Conservation (phyloP, 2,888 invertebrate genomes). For the Harpalus rufipes region DNA sequence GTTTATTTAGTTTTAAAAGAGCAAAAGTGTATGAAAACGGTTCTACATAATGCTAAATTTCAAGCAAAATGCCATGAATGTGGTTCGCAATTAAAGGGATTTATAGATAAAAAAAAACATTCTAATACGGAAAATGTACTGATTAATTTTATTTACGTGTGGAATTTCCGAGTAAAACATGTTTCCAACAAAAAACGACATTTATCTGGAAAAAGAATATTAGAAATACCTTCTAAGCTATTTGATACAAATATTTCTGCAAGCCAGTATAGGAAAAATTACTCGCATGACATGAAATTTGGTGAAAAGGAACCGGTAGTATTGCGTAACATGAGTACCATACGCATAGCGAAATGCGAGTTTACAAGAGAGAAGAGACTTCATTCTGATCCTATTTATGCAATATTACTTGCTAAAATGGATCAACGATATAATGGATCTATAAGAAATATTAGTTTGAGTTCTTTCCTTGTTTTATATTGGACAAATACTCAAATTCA, state of each 20-base stretch:
- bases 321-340: constrained; percentile 11
- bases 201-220: background rate
- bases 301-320: background rate
- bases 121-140: constrained; percentile 4
- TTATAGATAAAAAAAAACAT: background rate
- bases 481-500: constrained; percentile 11
- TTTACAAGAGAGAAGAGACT: constrained; percentile 9
- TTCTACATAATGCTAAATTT: background rate
- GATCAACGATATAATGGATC: constrained; percentile 21
- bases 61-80: background rate
- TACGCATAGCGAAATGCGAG: background rate
- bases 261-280: too few relatives aligned
- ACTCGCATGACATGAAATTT: background rate
- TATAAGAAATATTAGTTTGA: constrained; percentile 19
- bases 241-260: too few relatives aligned
- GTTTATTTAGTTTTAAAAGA: background rate
- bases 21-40: background rate
- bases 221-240: too few relatives aligned
- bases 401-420: constrained; percentile 15
- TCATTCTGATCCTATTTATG: constrained; percentile 16
- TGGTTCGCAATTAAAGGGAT: background rate
- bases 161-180: constrained; percentile 13
- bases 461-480: constrained; percentile 14
- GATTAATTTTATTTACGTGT: constrained; percentile 10
- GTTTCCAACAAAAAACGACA: constrained; percentile 13